Percentiles rank a stretch among this genome's conserved stretches.
phyloP scores from a whole-genome alignment of 2,113 vertebrate genomes.

The Phocoena phocoena region DNA sequence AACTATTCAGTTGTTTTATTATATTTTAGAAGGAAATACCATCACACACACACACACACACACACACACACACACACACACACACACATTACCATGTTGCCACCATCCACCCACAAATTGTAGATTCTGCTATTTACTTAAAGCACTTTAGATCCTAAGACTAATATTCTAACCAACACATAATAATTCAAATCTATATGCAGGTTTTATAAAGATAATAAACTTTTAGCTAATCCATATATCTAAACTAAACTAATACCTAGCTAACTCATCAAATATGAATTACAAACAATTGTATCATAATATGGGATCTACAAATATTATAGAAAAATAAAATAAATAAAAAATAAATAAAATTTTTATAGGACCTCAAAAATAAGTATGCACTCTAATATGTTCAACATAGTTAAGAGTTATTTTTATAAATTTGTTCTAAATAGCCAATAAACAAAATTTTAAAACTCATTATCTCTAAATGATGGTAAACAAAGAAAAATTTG shows the following conservation, averaged over 20 bases:
- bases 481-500: neutral
- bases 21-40: neutral
- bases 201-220: neutral
- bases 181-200: neutral
- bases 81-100: neutral
- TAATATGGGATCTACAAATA: constrained; percentile 19
- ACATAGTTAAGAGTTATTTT: neutral
- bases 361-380: neutral
- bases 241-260: neutral
- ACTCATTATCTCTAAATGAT: neutral
- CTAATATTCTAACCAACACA: neutral
- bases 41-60: neutral
- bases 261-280: neutral
- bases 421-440: neutral
- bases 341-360: neutral
- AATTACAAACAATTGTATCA: neutral
- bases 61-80: neutral
- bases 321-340: neutral
- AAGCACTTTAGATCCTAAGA: neutral
- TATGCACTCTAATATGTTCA: neutral
- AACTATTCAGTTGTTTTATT: neutral
- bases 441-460: neutral
- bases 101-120: neutral
- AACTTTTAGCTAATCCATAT: neutral
- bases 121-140: neutral